Percentiles rank a stretch among this genome's conserved stretches.
Evolutionary conservation across 2,797 vertebrate species (phyloP).

Genomic region (Lerista edwardsae): DNA sequence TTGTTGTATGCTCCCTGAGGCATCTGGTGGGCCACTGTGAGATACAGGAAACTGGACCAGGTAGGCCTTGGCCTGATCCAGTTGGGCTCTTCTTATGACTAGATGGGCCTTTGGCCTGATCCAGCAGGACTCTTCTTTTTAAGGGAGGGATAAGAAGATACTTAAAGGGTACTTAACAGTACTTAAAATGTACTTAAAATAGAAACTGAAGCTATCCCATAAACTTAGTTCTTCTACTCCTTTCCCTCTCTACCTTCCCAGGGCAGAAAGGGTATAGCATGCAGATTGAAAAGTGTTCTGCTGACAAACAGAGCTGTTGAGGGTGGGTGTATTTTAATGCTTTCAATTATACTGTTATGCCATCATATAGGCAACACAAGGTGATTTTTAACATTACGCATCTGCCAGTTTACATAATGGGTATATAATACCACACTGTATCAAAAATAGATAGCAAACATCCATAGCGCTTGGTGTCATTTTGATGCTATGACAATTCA

Average conservation of each 20-base stretch:
- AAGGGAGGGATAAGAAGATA: too few relatives aligned
- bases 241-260: not conserved
- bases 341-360: not conserved
- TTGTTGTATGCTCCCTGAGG: too few relatives aligned
- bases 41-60: too few relatives aligned
- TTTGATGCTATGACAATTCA: conserved; percentile 18
- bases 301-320: not conserved
- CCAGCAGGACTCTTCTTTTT: too few relatives aligned
- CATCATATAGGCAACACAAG: conserved; percentile 3
- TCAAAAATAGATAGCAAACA: conserved; percentile 8
- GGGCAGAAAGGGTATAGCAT: not conserved
- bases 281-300: not conserved
- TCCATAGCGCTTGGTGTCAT: not conserved
- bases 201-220: not conserved
- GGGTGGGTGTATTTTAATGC: not conserved
- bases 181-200: too few relatives aligned
- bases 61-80: too few relatives aligned
- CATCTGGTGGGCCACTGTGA: too few relatives aligned
- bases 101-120: too few relatives aligned
- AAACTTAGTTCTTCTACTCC: not conserved
- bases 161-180: too few relatives aligned
- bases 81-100: too few relatives aligned
- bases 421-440: not conserved
- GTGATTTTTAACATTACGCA: conserved; percentile 23
- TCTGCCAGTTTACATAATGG: conserved; percentile 8